Percentiles rank a stretch among this genome's conserved stretches.
phyloP scores from a whole-genome alignment of 2,888 invertebrate genomes.

The Cataglyphis albicans region DNA sequence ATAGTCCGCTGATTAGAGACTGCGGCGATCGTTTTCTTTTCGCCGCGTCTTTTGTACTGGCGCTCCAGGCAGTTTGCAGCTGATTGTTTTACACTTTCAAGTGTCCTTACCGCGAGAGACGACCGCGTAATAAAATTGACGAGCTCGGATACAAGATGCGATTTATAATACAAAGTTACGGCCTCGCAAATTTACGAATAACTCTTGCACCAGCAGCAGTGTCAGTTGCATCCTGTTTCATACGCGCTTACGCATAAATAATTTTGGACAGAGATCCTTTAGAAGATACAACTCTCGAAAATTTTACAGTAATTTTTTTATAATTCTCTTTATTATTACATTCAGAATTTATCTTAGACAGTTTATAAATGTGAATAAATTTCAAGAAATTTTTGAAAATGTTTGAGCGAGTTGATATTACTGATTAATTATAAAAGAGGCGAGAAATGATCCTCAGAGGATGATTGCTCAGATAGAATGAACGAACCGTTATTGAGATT shows the following conservation, averaged over 20 bases:
- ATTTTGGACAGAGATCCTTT: background rate
- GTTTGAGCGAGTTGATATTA: conserved; percentile 6
- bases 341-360: background rate
- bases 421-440: conserved; percentile 23
- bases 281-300: background rate
- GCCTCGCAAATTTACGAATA: conserved; percentile 1
- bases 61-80: conserved; percentile 27
- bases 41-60: conserved; percentile 14
- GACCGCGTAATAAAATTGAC: conserved; percentile 40
- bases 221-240: background rate
- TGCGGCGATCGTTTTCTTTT: conserved; percentile 54
- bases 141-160: background rate
- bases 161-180: conserved; percentile 22
- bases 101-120: conserved; percentile 17
- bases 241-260: background rate
- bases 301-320: background rate
- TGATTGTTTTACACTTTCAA: conserved; percentile 66
- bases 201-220: background rate
- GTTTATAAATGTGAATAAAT: background rate
- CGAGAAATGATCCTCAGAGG: background rate
- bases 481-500: conserved; percentile 59
- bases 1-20: conserved; percentile 73
- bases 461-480: conserved; percentile 28
- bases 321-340: background rate
- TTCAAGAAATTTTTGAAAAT: background rate